Evolutionary conservation across 2,113 vertebrate genomes (phyloP).

Genomic region (Macroglossus sobrinus): DNA sequence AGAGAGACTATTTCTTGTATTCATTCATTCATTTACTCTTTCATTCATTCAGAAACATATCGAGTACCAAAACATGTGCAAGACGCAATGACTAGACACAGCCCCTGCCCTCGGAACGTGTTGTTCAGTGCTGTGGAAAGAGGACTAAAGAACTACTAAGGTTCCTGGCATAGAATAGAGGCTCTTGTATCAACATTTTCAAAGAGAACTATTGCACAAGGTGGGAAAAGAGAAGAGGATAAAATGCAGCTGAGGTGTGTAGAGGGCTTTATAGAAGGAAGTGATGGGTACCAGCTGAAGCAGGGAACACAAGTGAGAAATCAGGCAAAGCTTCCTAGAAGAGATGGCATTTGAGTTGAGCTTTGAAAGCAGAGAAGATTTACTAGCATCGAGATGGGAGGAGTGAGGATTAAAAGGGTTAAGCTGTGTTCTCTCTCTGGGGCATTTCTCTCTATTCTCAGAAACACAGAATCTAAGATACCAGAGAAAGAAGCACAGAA

Average conservation of each 20-base stretch:
- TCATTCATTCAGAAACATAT: neutral
- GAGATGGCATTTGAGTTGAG: neutral
- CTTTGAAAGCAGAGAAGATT: neutral
- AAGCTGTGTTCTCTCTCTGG: neutral
- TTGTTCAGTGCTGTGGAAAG: neutral
- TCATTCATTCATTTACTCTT: neutral
- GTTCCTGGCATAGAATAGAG: neutral
- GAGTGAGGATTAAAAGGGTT: neutral
- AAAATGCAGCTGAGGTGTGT: too few species aligned
- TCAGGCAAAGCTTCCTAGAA: conserved; percentile 22
- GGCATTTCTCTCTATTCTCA: neutral
- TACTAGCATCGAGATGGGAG: neutral
- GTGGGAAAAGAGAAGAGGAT: neutral
- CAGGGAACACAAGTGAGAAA: neutral
- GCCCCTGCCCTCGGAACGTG: neutral
- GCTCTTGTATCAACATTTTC: neutral
- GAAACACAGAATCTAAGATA: neutral
- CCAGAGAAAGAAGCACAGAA: neutral
- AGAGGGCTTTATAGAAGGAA: neutral
- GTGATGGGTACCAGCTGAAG: neutral
- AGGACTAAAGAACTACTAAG: neutral
- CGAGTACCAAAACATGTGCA: neutral
- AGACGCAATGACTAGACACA: neutral
- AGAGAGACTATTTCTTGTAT: neutral
- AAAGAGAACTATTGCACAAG: neutral